Conservation (phyloP, 2,113 vertebrate species). For the Nibea coibor region DNA sequence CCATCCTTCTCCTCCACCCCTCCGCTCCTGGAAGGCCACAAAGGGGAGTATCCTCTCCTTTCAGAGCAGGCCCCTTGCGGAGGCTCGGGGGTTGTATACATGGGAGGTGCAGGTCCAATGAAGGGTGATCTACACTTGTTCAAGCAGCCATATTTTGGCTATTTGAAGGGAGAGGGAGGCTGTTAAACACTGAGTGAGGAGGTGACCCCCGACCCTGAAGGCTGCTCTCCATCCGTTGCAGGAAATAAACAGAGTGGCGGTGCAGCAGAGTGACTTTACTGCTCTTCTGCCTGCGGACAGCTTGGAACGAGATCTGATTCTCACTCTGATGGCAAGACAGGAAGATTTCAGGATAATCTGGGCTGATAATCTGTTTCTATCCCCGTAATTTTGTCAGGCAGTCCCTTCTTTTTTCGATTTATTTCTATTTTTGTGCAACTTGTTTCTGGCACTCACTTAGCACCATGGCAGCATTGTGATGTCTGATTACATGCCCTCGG, state of each 20-base stretch:
- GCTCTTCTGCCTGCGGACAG: not conserved
- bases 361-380: not conserved
- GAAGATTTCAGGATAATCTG: not conserved
- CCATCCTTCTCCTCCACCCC: conserved; percentile 61
- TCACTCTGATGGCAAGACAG: not conserved
- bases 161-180: conserved; percentile 73
- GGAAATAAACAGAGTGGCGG: conserved; percentile 63
- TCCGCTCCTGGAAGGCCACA: conserved; percentile 54
- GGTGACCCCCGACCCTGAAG: conserved; percentile 76
- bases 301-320: not conserved
- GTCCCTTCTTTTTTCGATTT: not conserved
- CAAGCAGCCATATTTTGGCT: conserved; percentile 77
- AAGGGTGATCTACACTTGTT: conserved; percentile 77
- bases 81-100: conserved; percentile 55
- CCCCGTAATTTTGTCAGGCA: not conserved
- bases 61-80: conserved; percentile 37
- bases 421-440: not conserved
- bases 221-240: conserved; percentile 65
- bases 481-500: conserved; percentile 8
- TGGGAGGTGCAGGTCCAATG: conserved; percentile 61
- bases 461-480: not conserved
- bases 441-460: not conserved
- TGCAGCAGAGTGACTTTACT: conserved; percentile 12
- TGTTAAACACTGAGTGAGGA: conserved; percentile 78
- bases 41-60: conserved; percentile 56